Evolutionary conservation across 2,888 invertebrate genomes (phyloP).

Genomic region (Cephus rjabovi): DNA sequence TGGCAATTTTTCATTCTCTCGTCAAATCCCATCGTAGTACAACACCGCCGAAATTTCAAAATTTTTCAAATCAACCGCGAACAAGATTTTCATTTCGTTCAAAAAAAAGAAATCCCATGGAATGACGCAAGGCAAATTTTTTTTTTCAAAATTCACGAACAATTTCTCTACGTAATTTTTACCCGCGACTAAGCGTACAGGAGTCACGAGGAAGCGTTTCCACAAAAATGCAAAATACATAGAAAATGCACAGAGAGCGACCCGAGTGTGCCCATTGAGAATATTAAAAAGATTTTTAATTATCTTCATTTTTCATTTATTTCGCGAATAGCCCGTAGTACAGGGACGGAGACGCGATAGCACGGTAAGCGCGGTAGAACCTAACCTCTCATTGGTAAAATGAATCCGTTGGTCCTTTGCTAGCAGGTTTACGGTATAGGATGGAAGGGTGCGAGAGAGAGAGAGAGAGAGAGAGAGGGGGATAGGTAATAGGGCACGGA

Average conservation of each 20-base stretch:
- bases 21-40: neutral
- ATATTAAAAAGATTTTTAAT: slow-evolving; percentile 43
- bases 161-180: neutral
- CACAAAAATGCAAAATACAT: neutral
- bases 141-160: neutral
- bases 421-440: neutral
- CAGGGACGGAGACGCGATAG: neutral
- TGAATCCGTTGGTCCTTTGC: neutral
- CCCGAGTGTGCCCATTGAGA: slow-evolving; percentile 15
- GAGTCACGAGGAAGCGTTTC: neutral
- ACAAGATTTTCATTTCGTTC: neutral
- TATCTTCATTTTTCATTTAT: slow-evolving; percentile 43
- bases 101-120: too few species aligned
- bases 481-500: neutral
- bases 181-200: neutral
- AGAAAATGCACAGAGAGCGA: neutral
- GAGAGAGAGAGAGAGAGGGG: slow-evolving; percentile 19
- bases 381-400: neutral
- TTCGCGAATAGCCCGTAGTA: slow-evolving; percentile 15
- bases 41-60: neutral
- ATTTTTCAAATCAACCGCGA: neutral
- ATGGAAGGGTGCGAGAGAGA: slow-evolving; percentile 12
- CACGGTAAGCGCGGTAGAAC: neutral
- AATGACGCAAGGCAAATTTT: neutral
- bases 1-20: neutral